Conservation (phyloP, 2,797 vertebrate genomes). For the Sebastiscus albofasciatus region DNA sequence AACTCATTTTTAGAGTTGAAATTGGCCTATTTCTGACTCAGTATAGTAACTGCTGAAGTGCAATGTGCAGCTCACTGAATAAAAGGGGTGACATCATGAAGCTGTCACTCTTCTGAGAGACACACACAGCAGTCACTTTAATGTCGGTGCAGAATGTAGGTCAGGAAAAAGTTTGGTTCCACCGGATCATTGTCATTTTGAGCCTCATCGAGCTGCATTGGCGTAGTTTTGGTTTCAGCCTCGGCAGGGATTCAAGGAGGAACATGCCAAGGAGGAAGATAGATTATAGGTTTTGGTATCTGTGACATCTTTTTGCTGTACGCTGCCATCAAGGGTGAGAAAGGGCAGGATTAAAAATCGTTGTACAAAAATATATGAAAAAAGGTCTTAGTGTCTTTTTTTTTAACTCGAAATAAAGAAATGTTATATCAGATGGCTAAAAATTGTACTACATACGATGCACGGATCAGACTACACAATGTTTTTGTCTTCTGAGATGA, state of each 20-base stretch:
- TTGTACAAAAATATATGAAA: not conserved
- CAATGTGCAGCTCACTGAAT: slow-evolving; percentile 20
- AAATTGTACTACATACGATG: no score
- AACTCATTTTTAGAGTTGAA: slow-evolving; percentile 42
- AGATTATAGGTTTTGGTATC: not conserved
- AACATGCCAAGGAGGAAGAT: not conserved
- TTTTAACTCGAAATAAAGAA: not conserved
- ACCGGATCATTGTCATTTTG: not conserved
- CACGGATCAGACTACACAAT: not conserved
- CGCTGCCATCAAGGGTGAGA: not conserved
- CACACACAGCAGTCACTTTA: slow-evolving; percentile 23
- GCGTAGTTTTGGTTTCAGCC: not conserved
- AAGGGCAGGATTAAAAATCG: not conserved
- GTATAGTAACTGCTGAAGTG: slow-evolving; percentile 25
- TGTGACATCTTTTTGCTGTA: not conserved
- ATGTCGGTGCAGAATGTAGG: slow-evolving; percentile 32
- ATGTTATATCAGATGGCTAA: not conserved
- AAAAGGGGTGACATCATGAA: slow-evolving; percentile 44
- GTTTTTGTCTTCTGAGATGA: not conserved
- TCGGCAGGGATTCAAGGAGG: not conserved
- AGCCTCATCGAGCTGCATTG: not conserved
- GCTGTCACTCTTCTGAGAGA: slow-evolving; percentile 42
- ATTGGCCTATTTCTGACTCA: slow-evolving; percentile 58
- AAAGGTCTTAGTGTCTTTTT: not conserved
- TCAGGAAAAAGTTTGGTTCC: slow-evolving; percentile 22